Evolutionary conservation across 30 jellyfish, hydroid and myxozoan species (phyloP).

Genomic region (Chrysaora quinquecirrha): DNA sequence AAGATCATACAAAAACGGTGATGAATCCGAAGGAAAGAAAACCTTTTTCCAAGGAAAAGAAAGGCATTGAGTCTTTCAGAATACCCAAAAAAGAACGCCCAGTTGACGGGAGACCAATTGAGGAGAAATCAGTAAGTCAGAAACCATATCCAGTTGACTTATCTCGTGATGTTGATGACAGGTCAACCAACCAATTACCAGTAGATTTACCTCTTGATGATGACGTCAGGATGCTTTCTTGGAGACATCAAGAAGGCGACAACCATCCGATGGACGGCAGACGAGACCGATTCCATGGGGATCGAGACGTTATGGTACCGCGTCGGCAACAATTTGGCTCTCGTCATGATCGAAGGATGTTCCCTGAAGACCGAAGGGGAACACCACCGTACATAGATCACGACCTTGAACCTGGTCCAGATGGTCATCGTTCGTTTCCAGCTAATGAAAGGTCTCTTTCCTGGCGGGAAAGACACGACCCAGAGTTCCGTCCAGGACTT

Average conservation of each 20-base stretch:
- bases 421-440: background rate
- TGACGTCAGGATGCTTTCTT: background rate
- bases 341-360: too few relatives aligned
- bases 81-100: background rate
- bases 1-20: too few relatives aligned
- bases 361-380: background rate
- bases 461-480: background rate
- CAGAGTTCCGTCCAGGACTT: background rate
- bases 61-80: background rate
- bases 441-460: background rate
- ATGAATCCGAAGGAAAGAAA: too few relatives aligned
- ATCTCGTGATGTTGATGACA: too few relatives aligned
- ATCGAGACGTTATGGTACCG: too few relatives aligned
- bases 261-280: background rate
- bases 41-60: background rate
- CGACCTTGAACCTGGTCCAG: too few relatives aligned
- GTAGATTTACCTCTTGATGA: background rate
- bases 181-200: too few relatives aligned
- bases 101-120: background rate
- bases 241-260: background rate
- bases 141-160: background rate
- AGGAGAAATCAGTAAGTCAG: background rate
- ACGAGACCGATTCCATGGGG: background rate
- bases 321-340: too few relatives aligned
- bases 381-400: background rate